A percentile compares a stretch with the other conserved stretches of the same genome.
Evolutionary conservation across 2,797 vertebrate genomes (phyloP).

Genomic region (Eidolon dupreanum): DNA sequence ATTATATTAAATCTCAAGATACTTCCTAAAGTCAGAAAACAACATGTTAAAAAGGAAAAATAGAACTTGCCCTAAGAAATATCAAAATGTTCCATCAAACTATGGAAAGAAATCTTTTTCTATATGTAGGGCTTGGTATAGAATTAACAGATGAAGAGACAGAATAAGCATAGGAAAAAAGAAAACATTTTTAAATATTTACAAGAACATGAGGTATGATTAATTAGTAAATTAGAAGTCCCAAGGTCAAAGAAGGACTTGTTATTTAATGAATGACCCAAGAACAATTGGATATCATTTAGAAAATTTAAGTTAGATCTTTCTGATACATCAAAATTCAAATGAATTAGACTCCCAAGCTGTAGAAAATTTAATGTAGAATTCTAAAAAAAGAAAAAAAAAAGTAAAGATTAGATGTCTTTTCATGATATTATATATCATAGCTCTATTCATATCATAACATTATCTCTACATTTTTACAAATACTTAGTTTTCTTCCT

Average conservation of each 20-base stretch:
- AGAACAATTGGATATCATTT: neutral
- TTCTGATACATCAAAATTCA: neutral
- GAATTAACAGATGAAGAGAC: neutral
- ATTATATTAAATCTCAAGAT: neutral
- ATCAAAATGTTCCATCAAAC: neutral
- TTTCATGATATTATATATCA: neutral
- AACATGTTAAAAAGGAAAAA: neutral
- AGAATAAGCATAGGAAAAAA: neutral
- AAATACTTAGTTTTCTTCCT: neutral
- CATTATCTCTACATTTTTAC: neutral
- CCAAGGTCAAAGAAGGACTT: neutral
- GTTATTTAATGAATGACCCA: neutral
- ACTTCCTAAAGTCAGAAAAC: neutral
- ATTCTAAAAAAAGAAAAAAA: neutral
- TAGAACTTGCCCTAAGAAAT: neutral
- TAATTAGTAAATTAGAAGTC: neutral
- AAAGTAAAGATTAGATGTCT: neutral
- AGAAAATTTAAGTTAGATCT: constrained; percentile 9
- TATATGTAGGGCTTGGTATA: neutral
- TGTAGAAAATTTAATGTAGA: neutral
- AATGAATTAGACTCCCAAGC: neutral
- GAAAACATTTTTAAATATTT: neutral
- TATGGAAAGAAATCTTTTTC: neutral
- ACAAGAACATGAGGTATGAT: neutral
- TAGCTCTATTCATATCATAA: constrained; percentile 25